Evolutionary conservation across 2,888 invertebrate species (phyloP), one percentile per base, ranked within the genome.

Genomic region (Diplazon laetatorius): DNA sequence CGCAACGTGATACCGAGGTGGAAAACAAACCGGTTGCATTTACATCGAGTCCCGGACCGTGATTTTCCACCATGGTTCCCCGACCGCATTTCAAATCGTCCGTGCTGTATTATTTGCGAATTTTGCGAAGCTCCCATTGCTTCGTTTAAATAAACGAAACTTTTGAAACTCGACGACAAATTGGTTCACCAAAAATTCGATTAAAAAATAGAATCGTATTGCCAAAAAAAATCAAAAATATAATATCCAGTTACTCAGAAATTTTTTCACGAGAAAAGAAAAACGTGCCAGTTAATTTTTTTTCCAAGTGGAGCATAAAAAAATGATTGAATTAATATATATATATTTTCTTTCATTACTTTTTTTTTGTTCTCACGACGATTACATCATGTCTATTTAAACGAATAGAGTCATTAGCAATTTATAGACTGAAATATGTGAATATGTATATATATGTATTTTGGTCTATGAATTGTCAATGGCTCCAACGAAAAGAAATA

Each of bases 21-120:
- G 35, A 37, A 16, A 52, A 25, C 65, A 52, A 52, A 39, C 65
- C 22, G 65, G 39, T n/a, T 66, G 46, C 52, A 52, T 66, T 66
- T 66, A 52, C 65, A 44, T 5, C 9, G 35, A 14, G 8, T 22
- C 52, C 37, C 10, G n/a, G 39, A 4, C 22, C 39, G 22, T 22
- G 39, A 22, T 62, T 25, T 14, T 9, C 16, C 46, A 2, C 39
- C 39, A 55, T n/a, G 12, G 22, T 39, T 37, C 22, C 39, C 9
- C 22, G 50, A 52, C 65, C 52, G 52, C 65, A 66, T 52, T 52
- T 66, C 65, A 39, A 66, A 66, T 66, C 52, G 16, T 52, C 22
- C 65, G 39, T 39, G 12, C 39, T 39, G n/a, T n/a, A 66, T 42
- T 52, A 52, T 66, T 66, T 42, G 10, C 65, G 52, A 16, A 22